Evolutionary conservation across 2,113 vertebrate genomes (phyloP), one percentile per base, ranked within the genome.

Genomic region (Columbina picui): DNA sequence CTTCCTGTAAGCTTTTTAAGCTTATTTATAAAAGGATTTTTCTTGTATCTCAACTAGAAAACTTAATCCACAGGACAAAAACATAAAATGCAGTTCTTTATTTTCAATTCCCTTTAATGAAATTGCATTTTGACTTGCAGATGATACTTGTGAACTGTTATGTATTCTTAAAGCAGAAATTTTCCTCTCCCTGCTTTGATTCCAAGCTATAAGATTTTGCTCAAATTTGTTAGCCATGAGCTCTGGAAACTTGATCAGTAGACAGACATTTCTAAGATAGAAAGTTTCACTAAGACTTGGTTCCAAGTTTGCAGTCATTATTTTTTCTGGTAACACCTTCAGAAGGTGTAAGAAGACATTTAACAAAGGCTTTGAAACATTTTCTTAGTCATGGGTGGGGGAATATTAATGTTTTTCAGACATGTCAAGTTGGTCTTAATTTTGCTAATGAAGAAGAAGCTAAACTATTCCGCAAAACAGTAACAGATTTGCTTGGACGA

Each of bases 371-470:
- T 90, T 90, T 80, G 57, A 91, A 94, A 84, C 50, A n/a, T 69
- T 77, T 84, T 93, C 78, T 94, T 94, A 85, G 84, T 95, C 87
- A 91, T 63, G 81, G 52, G 14, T 26, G 91, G 74, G 87, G 41
- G 34, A 70, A 82, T 94, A 83, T 92, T 95, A 84, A 91, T 97
- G 78, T 95, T 97, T 96, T 98, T 96, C 96, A 99, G 99, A 97
- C 97, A 82, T 99, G 98, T 98, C 99, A 99, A 97, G 97, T 99
- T 89, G 99, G 99, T 96, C 98, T 99, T 98, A 99, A 99, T 98
- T 99, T 99, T 96, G 99, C 99, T 96, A 99, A 98, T 81, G 99
- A 99, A 98, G 99, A 99, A 97, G 99, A 99, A 97, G 99, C 99
- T 96, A 99, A 99, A 97, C 98, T 98, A 95, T 99, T 99, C 97